Evolutionary conservation across 2,797 vertebrate species (phyloP).

Genomic region (Pipistrellus pipistrellus): DNA sequence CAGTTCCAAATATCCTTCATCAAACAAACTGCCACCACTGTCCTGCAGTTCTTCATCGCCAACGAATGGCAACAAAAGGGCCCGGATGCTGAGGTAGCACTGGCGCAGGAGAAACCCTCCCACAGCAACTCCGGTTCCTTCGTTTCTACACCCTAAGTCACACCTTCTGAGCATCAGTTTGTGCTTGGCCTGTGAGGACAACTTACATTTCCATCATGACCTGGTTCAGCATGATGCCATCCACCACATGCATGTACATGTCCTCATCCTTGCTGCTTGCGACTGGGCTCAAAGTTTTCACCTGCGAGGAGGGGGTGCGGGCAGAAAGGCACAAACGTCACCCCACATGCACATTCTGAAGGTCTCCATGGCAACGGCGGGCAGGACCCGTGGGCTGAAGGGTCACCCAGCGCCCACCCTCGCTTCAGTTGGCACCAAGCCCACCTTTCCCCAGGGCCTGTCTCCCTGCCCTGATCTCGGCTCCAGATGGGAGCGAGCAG

Average conservation of each 20-base stretch:
- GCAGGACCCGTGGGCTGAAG: neutral
- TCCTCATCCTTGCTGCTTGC: conserved; percentile 90
- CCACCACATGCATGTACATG: conserved; percentile 96
- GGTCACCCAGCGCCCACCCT: neutral
- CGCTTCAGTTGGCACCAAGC: neutral
- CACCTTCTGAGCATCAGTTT: too few species aligned
- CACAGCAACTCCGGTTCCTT: neutral
- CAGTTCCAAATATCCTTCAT: conserved; percentile 8
- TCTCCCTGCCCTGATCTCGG: neutral
- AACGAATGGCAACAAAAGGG: neutral
- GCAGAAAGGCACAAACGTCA: conserved; percentile 36
- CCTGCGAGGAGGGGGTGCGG: conserved; percentile 86
- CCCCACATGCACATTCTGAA: neutral
- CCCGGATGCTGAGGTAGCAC: neutral
- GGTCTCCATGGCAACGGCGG: neutral
- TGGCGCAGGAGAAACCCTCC: neutral
- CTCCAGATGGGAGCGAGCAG: neutral
- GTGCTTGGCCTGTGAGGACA: neutral
- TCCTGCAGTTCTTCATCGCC: neutral
- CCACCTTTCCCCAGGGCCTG: neutral
- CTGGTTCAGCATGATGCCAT: conserved; percentile 96
- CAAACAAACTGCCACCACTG: neutral
- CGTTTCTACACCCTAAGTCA: too few species aligned
- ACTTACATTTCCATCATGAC: conserved; percentile 98
- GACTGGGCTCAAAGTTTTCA: conserved; percentile 94